phyloP scores from a whole-genome alignment of 2,113 vertebrate genomes.

The Cyprinodon variegatus region DNA sequence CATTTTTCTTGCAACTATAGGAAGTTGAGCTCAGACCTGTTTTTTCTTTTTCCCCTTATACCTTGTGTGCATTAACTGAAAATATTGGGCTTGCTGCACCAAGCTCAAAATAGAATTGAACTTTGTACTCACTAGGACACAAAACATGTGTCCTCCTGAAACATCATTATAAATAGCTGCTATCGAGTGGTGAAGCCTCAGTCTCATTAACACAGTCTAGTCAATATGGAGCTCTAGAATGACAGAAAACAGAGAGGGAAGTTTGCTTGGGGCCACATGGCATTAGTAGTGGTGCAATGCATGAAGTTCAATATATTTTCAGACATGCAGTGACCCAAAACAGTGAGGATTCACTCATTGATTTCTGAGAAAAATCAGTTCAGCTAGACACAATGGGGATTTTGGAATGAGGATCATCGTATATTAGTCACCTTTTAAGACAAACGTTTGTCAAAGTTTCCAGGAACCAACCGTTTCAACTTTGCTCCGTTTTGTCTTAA shows the following conservation, averaged over 20 bases:
- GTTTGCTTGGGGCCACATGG: background rate
- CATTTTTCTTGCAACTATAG: slow-evolving; percentile 19
- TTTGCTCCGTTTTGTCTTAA: background rate
- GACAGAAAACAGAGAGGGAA: background rate
- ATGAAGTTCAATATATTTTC: background rate
- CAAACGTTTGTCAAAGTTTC: background rate
- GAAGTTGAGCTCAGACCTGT: slow-evolving; percentile 18
- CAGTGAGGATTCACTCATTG: background rate
- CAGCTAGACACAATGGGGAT: too few relatives aligned
- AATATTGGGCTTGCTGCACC: background rate
- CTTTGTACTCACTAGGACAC: background rate
- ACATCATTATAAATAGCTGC: slow-evolving; percentile 24
- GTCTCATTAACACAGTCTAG: slow-evolving; percentile 21
- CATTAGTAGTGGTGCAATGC: background rate
- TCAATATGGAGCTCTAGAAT: slow-evolving; percentile 18
- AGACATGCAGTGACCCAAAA: background rate
- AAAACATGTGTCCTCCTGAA: slow-evolving; percentile 6
- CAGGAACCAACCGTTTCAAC: background rate
- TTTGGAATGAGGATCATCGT: background rate
- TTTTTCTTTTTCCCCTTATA: background rate
- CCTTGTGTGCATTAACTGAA: background rate
- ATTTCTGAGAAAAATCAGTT: background rate
- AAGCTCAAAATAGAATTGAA: slow-evolving; percentile 18
- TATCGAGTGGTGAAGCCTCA: slow-evolving; percentile 7
- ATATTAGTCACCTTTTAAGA: background rate